Evolutionary conservation across 2,797 vertebrate species (phyloP), one percentile per base, ranked within the genome.

Genomic region (Poliocrania exsul): DNA sequence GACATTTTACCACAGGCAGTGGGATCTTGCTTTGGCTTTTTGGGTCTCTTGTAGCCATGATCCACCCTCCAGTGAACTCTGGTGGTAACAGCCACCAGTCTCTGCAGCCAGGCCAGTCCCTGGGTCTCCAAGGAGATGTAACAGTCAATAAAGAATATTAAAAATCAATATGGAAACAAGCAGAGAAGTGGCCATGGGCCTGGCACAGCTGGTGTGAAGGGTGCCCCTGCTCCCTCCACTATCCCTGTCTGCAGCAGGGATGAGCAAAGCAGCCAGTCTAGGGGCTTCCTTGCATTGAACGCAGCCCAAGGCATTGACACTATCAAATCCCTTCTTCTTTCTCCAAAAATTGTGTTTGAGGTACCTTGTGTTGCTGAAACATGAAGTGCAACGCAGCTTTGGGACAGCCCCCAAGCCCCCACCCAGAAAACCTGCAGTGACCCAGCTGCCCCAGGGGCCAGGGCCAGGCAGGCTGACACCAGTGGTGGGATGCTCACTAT

Each of bases 251-350:
- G 2, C 15, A 18, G 10, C 14, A 9, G 18, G 29, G 5, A 21
- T 2, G 1, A 51, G 37, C 44, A 84, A 71, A 71, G 4, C 69
- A 66, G 37, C 21, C 1, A 0, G 20, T 70, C 9, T 3, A 1
- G 1, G 35, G 38, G 15, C 15, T 81, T 56, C 13, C 38, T 69
- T 51, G 69, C 23, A 16, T 28, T 6, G 1, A 77, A 51, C 53
- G 20, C 19, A 44, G 8, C 44, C 35, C 49, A 50, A 83, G 77
- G 42, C 33, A 53, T 13, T 3, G 7, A 83, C 6, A 5, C 16
- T n/a, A 53, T 24, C 49, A 46, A 65, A 73, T 46, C 26, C 15
- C 11, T 65, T 56, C 56, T 85, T 11, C 15, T 64, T 81, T 60
- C 44, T 54, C 51, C 1, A 66, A 26, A 78, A 73, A 23, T 13